A percentile compares a stretch with the other conserved stretches of the same genome.
Conservation (phyloP, 2,888 invertebrate species). For the Pinctada fucata region DNA sequence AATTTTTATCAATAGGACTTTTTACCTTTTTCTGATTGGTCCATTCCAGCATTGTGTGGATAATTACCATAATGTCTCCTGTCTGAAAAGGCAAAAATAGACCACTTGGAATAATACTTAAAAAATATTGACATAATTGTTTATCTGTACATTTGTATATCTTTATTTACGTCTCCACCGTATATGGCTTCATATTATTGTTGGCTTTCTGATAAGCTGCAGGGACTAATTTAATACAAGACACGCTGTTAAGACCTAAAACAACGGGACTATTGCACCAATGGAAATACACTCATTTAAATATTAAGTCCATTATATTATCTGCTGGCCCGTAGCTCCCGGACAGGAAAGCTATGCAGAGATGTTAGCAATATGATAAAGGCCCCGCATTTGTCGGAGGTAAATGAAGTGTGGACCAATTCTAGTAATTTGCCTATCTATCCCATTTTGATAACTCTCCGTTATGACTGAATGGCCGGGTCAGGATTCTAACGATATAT, state of each 20-base stretch:
- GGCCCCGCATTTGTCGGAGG: background rate
- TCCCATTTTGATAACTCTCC: background rate
- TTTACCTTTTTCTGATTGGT: background rate
- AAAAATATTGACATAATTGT: no score
- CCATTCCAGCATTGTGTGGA: background rate
- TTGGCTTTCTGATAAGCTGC: no score
- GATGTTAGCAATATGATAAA: background rate
- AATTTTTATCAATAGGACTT: background rate
- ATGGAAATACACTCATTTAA: background rate
- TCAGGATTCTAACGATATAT: background rate
- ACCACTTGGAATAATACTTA: background rate
- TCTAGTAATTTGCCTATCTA: conserved; percentile 1
- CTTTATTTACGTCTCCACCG: no score
- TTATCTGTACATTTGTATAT: no score
- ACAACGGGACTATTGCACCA: background rate
- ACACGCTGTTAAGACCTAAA: no score
- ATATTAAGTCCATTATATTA: background rate
- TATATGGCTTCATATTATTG: no score
- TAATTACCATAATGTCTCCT: background rate
- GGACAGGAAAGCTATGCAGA: background rate
- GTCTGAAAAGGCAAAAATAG: background rate
- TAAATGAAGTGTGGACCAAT: conserved; percentile 4
- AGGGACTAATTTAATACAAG: no score
- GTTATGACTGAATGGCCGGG: background rate
- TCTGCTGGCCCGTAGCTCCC: background rate